Evolutionary conservation across 2,113 vertebrate species (phyloP).

Genomic region (Nothobranchius kuhntae): DNA sequence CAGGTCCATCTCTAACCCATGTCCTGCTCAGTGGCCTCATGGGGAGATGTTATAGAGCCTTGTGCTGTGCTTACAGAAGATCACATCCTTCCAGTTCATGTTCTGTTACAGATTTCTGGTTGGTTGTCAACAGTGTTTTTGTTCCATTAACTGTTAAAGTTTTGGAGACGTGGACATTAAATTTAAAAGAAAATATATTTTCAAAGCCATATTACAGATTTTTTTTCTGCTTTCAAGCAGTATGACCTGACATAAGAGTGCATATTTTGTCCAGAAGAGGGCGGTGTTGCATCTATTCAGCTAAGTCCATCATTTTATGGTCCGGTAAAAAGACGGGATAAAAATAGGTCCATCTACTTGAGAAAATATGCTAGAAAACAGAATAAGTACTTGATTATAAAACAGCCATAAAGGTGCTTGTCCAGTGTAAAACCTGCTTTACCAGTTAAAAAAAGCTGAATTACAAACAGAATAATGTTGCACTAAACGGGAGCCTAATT

Average conservation of each 20-base stretch:
- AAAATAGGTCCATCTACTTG: not conserved
- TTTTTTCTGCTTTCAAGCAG: not conserved
- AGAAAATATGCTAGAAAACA: not conserved
- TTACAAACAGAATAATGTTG: not conserved
- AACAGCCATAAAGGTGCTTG: not conserved
- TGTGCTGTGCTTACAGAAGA: conserved; percentile 22
- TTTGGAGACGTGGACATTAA: not conserved
- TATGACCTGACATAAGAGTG: not conserved
- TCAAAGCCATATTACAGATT: not conserved
- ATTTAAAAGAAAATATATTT: not conserved
- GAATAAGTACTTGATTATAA: not conserved
- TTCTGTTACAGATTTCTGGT: not conserved
- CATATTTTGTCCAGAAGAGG: too few relatives aligned
- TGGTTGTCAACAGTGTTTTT: not conserved
- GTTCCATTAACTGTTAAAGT: not conserved
- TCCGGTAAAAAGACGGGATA: not conserved
- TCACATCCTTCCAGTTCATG: not conserved
- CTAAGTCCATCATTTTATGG: not conserved
- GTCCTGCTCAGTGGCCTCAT: conserved; percentile 8
- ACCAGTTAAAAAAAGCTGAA: not conserved
- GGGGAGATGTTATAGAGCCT: conserved; percentile 22
- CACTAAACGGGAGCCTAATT: not conserved
- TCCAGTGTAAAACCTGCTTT: not conserved
- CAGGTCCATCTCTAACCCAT: conserved; percentile 34
- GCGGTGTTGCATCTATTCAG: conserved; percentile 13